Conservation (phyloP, 1,140 invertebrate genomes). For the Zaprionus capensis region DNA sequence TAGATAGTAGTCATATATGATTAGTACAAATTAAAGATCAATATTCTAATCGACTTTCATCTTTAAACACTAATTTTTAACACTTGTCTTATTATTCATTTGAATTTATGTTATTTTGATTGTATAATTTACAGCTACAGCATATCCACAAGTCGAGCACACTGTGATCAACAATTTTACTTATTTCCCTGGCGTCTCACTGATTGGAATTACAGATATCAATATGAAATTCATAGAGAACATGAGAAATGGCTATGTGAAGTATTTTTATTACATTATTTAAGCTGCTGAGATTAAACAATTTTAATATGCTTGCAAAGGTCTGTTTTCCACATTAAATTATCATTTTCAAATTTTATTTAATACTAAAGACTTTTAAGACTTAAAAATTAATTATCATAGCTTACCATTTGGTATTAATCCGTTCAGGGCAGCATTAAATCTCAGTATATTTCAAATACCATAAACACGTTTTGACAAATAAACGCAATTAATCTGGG, state of each 20-base stretch:
- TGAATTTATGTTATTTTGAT: background rate
- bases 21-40: too few species aligned
- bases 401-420: background rate
- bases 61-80: background rate
- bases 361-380: background rate
- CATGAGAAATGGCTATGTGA: background rate
- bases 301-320: background rate
- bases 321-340: background rate
- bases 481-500: background rate
- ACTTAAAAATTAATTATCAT: background rate
- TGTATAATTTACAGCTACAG: background rate
- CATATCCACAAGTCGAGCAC: background rate
- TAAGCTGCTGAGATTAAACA: background rate
- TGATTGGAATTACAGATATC: constrained; percentile 1
- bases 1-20: background rate
- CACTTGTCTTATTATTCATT: too few species aligned
- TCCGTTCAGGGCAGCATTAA: background rate
- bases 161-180: background rate
- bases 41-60: background rate
- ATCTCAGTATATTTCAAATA: background rate
- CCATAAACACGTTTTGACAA: background rate
- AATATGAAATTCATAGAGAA: constrained; percentile 5
- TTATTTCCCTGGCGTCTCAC: background rate
- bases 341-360: background rate
- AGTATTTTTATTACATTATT: constrained; percentile 3